Evolutionary conservation across 2,113 vertebrate genomes (phyloP), one percentile per base, ranked within the genome.

Genomic region (Camelus dromedarius): DNA sequence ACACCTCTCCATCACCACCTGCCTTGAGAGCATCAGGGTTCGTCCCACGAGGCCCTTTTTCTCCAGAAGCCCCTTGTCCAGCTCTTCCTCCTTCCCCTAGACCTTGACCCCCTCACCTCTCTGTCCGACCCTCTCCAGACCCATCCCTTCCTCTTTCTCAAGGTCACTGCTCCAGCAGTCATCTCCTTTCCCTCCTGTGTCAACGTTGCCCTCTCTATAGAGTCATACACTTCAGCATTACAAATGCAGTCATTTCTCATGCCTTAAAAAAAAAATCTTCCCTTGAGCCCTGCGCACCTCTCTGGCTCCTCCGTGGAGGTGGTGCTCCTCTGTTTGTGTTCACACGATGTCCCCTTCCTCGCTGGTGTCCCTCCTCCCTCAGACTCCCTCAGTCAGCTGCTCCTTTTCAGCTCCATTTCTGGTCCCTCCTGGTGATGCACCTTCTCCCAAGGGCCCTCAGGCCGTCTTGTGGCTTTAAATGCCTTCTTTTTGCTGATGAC

Each of bases 371-470:
- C 22, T 46, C n/a, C 14, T 64, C 14, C 6, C 6, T 12, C 19
- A 12, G 8, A 28, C 14, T 64, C 14, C 6, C 6, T 12, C 19
- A 12, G 8, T 4, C 50, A 60, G 16, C 46, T 38, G 9, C 42
- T 77, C 60, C 62, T 84, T 76, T n/a, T 56, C 0, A 1, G 24
- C 58, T 46, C 35, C 22, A 12, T 58, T 67, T 15, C 77, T 30
- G n/a, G 6, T 64, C 42, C 81, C 42, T 64, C 22, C 75, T 64
- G 12, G 0, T 20, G 30, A 19, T 0, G 0, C 1, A 1, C 5
- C 13, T 10, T 11, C 16, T 30, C 38, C 81, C 69, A 19, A 8
- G 32, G 20, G 2, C 30, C 30, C 46, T 24, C n/a, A 3, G 15
- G 18, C 6, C 8, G 26, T 18, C 62, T 60, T 30, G 5, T 1